These are phyloP conservation scores for Odontocolon sp. DNA, from an alignment of 2,888 invertebrate species.

Conservation along the genomic window DNA sequence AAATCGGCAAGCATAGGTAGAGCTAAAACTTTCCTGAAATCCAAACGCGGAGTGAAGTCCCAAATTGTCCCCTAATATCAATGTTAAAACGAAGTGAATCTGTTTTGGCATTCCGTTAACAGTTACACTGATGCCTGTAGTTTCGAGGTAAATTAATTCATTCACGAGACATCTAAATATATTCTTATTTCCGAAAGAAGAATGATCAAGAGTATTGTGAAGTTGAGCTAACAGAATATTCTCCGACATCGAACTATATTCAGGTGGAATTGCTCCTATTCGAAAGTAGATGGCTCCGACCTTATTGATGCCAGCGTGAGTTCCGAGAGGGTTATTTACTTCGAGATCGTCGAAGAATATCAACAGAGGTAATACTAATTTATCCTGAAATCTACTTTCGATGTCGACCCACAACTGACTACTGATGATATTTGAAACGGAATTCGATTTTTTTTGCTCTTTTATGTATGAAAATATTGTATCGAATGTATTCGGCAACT, in stretches of 20 bases:
- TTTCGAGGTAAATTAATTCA: slow-evolving; percentile 52
- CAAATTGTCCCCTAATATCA: slow-evolving; percentile 24
- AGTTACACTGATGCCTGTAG: slow-evolving; percentile 39
- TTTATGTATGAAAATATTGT: slow-evolving; percentile 19
- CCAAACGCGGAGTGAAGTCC: slow-evolving; percentile 11
- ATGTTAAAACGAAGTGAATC: slow-evolving; percentile 1
- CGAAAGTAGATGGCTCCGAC: slow-evolving; percentile 52
- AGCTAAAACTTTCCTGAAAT: not conserved
- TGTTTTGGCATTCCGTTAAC: not conserved
- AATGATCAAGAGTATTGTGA: slow-evolving; percentile 41
- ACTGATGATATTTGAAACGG: slow-evolving; percentile 36
- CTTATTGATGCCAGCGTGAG: slow-evolving; percentile 40
- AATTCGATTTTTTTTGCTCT: slow-evolving; percentile 16
- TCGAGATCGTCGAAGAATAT: slow-evolving; percentile 62
- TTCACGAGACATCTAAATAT: slow-evolving; percentile 42
- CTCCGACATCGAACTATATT: slow-evolving; percentile 25
- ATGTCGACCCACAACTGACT: slow-evolving; percentile 39
- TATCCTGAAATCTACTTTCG: slow-evolving; percentile 19
- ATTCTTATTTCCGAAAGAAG: slow-evolving; percentile 27
- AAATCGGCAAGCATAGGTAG: slow-evolving; percentile 37
- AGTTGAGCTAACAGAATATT: slow-evolving; percentile 49
- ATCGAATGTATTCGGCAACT: slow-evolving; percentile 40
- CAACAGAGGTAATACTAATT: slow-evolving; percentile 52
- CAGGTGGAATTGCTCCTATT: slow-evolving; percentile 51
- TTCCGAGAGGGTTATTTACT: slow-evolving; percentile 48